A percentile compares a stretch with the other conserved stretches of the same genome.
Evolutionary conservation across 2,797 vertebrate genomes (phyloP).

Genomic region (Craterocephalus amniculus): DNA sequence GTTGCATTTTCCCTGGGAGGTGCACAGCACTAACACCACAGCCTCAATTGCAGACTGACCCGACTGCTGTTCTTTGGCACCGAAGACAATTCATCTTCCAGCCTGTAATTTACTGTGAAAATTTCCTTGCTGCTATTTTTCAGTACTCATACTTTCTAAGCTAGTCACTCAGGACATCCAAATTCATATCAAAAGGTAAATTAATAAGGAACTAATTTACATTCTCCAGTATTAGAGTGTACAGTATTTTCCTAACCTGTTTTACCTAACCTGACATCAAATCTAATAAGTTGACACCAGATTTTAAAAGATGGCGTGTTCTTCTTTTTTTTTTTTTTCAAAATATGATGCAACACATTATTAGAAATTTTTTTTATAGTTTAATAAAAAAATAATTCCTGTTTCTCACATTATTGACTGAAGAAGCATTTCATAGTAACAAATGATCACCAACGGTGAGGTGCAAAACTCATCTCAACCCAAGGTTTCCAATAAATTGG

Average conservation of each 20-base stretch:
- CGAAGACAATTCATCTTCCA: background rate
- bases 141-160: background rate
- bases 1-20: background rate
- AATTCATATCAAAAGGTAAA: background rate
- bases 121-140: background rate
- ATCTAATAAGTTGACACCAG: background rate
- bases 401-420: background rate
- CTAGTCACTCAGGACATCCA: background rate
- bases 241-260: background rate
- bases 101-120: background rate
- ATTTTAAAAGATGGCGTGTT: no score
- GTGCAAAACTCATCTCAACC: background rate
- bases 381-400: background rate
- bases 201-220: background rate
- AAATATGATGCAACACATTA: background rate
- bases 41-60: background rate
- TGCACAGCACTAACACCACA: background rate
- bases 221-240: background rate
- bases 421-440: background rate
- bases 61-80: background rate
- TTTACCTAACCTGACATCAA: background rate
- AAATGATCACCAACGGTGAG: background rate
- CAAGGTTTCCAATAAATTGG: background rate
- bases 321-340: no score
- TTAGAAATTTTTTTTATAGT: background rate